These are phyloP conservation scores for Synanthedon tipuliformis DNA, from an alignment of 2,888 invertebrate species.

Conservation along the genomic window DNA sequence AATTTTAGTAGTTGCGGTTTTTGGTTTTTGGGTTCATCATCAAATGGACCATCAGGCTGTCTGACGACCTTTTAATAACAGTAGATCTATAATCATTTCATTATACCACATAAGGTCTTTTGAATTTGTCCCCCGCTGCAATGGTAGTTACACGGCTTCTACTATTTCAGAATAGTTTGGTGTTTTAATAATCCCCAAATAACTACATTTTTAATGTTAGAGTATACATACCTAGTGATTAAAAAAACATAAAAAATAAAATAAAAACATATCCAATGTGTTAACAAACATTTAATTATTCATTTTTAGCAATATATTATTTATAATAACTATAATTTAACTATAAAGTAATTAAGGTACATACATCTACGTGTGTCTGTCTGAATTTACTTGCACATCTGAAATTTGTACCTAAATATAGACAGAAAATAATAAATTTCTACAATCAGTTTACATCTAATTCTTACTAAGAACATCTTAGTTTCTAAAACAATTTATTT, in stretches of 20 bases:
- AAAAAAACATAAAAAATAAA: constrained; percentile 1
- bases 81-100: too few relatives aligned
- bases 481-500: constrained; percentile 34
- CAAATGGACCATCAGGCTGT: too few relatives aligned
- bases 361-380: constrained; percentile 31
- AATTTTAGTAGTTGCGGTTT: too few relatives aligned
- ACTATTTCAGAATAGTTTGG: too few relatives aligned
- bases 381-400: constrained; percentile 21
- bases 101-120: too few relatives aligned
- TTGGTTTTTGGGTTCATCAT: too few relatives aligned
- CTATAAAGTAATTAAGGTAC: constrained; percentile 48
- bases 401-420: constrained; percentile 22
- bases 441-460: constrained; percentile 36
- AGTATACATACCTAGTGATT: too few relatives aligned
- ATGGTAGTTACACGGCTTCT: too few relatives aligned
- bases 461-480: constrained; percentile 37
- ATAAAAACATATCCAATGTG: constrained; percentile 27
- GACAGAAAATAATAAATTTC: constrained; percentile 39
- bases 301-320: constrained; percentile 69
- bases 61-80: too few relatives aligned
- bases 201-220: too few relatives aligned
- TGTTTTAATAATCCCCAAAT: too few relatives aligned
- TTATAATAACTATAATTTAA: constrained; percentile 65
- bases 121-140: too few relatives aligned
- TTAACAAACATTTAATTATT: constrained; percentile 70